phyloP scores from a whole-genome alignment of 2,888 invertebrate species.

The Eubasilissa splendida region DNA sequence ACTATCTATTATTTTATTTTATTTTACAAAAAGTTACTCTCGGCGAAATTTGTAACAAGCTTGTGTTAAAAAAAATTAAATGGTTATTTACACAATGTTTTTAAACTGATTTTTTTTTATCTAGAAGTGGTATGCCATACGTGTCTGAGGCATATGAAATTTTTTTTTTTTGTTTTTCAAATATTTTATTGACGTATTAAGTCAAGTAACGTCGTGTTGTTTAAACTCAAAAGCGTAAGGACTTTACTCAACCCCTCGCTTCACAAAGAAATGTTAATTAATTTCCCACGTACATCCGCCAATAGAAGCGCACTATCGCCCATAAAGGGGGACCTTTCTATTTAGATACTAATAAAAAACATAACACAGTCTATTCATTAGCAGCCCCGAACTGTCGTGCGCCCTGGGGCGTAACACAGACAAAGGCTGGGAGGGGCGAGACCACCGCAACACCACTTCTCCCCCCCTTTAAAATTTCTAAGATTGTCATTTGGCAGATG shows the following conservation, averaged over 20 bases:
- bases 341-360: conserved; percentile 20
- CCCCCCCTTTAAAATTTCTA: neutral
- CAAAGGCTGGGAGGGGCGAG: conserved; percentile 20
- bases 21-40: no score
- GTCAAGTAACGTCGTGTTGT: neutral
- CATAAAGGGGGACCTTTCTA: conserved; percentile 14
- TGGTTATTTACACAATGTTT: no score
- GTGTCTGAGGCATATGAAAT: no score
- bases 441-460: neutral
- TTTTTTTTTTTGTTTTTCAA: neutral
- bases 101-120: no score
- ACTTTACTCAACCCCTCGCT: neutral
- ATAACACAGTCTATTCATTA: conserved; percentile 24
- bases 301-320: neutral
- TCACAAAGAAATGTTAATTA: conserved; percentile 35
- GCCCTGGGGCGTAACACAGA: conserved; percentile 7
- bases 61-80: no score
- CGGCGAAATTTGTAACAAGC: no score
- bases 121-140: no score
- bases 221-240: neutral
- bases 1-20: no score
- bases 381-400: neutral
- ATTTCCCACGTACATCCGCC: conserved; percentile 37
- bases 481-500: conserved; percentile 11
- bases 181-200: neutral